A percentile compares a stretch with the other conserved stretches of the same genome.
These are phyloP conservation scores for Phyllotreta cruciferae DNA, from an alignment of 2,888 invertebrate genomes.

Conservation along the genomic window DNA sequence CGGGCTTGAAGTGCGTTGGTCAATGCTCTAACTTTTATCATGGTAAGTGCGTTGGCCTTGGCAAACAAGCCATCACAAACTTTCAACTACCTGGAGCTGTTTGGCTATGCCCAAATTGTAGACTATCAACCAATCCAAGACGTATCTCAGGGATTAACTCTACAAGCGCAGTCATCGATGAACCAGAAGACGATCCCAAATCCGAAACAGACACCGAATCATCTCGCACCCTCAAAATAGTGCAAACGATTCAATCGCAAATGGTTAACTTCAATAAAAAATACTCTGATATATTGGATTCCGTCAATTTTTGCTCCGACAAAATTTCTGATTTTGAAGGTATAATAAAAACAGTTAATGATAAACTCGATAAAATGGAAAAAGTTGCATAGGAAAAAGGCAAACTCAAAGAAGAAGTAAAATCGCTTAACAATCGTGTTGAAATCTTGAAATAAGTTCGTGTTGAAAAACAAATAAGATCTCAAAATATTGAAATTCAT, in stretches of 20 bases:
- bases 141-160: background rate
- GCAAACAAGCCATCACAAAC: background rate
- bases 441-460: no score
- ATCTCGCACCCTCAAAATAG: background rate
- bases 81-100: background rate
- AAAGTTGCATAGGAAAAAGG: background rate
- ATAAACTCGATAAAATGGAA: background rate
- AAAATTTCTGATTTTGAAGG: conserved; percentile 7
- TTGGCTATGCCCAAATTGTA: conserved; percentile 2
- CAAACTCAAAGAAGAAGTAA: conserved; percentile 1
- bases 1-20: background rate
- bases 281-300: background rate
- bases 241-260: background rate
- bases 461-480: conserved; percentile 8
- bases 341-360: background rate
- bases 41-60: background rate
- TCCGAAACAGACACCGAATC: background rate
- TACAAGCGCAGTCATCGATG: background rate
- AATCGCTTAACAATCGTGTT: conserved; percentile 7
- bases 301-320: conserved; percentile 5
- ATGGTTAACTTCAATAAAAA: conserved; percentile 7
- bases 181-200: background rate
- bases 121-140: background rate
- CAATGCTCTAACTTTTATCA: conserved; percentile 2
- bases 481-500: conserved; percentile 1